phyloP scores from a whole-genome alignment of 2,888 invertebrate genomes.

The Malthinus seriepunctatus region DNA sequence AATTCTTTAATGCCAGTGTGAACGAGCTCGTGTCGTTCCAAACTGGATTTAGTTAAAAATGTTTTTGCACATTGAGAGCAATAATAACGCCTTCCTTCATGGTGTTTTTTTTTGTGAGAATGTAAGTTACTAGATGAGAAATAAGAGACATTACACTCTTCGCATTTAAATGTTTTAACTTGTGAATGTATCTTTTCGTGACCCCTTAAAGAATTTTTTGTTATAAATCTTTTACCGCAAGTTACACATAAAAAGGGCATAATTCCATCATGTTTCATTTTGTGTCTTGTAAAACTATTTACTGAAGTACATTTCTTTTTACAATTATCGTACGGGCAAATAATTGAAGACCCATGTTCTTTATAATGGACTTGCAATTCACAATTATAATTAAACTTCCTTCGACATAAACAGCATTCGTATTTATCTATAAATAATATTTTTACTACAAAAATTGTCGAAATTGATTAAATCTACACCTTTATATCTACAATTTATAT shows the following conservation, averaged over 20 bases:
- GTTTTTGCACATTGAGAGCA: conserved; percentile 44
- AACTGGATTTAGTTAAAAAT: conserved; percentile 41
- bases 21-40: conserved; percentile 44
- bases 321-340: conserved; percentile 37
- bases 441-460: too few species aligned
- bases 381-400: conserved; percentile 23
- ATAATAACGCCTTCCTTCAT: conserved; percentile 42
- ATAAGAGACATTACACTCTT: conserved; percentile 42
- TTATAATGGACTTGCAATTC: conserved; percentile 27
- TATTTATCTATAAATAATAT: not conserved
- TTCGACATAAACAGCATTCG: conserved; percentile 24
- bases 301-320: conserved; percentile 36
- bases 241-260: conserved; percentile 43
- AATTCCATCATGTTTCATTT: conserved; percentile 40
- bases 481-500: not conserved
- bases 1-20: conserved; percentile 44
- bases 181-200: conserved; percentile 45
- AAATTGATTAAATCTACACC: not conserved
- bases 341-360: conserved; percentile 28
- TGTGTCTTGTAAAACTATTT: conserved; percentile 38
- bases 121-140: conserved; percentile 43
- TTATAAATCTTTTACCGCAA: conserved; percentile 45
- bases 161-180: conserved; percentile 40
- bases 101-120: conserved; percentile 43
- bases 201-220: conserved; percentile 42